phyloP scores from a whole-genome alignment of 2,888 invertebrate genomes.

The Drosophila silvestris region DNA sequence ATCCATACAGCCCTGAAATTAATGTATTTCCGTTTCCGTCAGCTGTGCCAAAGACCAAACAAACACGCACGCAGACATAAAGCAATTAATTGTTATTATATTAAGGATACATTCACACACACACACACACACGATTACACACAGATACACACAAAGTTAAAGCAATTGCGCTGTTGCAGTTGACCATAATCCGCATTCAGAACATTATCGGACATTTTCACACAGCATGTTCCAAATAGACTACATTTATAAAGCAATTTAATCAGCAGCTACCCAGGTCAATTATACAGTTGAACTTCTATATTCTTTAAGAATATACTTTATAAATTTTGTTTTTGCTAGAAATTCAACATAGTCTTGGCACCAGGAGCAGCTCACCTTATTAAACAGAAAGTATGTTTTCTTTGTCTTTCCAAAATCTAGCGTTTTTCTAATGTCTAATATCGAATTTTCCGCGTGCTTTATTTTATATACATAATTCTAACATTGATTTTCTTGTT shows the following conservation, averaged over 20 bases:
- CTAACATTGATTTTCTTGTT: neutral
- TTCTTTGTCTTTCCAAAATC: neutral
- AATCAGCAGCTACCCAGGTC: neutral
- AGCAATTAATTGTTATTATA: slow-evolving; percentile 74
- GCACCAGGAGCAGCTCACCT: no score
- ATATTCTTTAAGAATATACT: neutral
- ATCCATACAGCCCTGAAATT: slow-evolving; percentile 64
- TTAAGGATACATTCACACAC: slow-evolving; percentile 44
- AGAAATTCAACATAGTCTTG: no score
- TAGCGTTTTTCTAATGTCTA: rapidly evolving
- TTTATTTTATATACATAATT: neutral
- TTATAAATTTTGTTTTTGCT: neutral
- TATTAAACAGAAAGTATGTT: neutral
- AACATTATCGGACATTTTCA: neutral
- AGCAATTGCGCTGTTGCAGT: neutral
- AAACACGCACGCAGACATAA: slow-evolving; percentile 30
- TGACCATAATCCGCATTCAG: neutral
- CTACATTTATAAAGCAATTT: no score
- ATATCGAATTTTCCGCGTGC: neutral
- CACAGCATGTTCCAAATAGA: neutral
- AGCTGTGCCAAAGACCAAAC: slow-evolving; percentile 37
- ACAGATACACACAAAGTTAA: neutral
- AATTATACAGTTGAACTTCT: neutral
- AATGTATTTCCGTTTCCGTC: slow-evolving; percentile 70
- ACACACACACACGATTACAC: slow-evolving; percentile 11